These are phyloP conservation scores for Elanus axillaris DNA, from an alignment of 2,113 vertebrate genomes.

Conservation along the genomic window DNA sequence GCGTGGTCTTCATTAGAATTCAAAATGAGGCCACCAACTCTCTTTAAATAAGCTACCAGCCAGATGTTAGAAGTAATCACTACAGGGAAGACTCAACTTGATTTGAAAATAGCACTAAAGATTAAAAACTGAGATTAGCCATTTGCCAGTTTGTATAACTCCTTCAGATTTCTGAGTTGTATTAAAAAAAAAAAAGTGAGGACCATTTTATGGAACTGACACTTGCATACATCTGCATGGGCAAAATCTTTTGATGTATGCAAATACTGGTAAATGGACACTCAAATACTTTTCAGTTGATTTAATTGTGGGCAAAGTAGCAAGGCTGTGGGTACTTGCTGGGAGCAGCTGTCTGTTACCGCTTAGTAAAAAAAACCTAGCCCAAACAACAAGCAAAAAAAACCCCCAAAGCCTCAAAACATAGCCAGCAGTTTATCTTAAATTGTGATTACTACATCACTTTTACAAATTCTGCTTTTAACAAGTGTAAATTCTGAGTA, in stretches of 20 bases:
- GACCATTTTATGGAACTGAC: not conserved
- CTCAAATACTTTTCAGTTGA: not conserved
- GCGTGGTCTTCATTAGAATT: not conserved
- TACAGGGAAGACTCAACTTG: not conserved
- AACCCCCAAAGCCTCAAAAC: accelerated
- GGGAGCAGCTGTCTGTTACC: not conserved
- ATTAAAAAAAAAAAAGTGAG: not conserved
- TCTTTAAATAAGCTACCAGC: not conserved
- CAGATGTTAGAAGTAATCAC: not conserved
- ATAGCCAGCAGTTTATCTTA: not conserved
- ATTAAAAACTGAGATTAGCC: not conserved
- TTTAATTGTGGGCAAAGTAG: not conserved
- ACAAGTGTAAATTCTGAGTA: not conserved
- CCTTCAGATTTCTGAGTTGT: not conserved
- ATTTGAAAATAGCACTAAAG: not conserved
- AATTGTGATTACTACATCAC: not conserved
- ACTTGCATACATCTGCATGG: not conserved
- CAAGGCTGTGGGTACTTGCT: not conserved
- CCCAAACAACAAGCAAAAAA: not conserved
- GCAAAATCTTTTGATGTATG: not conserved
- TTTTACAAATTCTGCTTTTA: not conserved
- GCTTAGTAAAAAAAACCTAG: not conserved
- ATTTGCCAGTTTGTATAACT: not conserved
- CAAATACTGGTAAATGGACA: not conserved
- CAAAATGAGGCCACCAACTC: not conserved